Base-by-base conservation (phyloP, 2,797 vertebrate genomes). In the Luscinia megarhynchos region DNA sequence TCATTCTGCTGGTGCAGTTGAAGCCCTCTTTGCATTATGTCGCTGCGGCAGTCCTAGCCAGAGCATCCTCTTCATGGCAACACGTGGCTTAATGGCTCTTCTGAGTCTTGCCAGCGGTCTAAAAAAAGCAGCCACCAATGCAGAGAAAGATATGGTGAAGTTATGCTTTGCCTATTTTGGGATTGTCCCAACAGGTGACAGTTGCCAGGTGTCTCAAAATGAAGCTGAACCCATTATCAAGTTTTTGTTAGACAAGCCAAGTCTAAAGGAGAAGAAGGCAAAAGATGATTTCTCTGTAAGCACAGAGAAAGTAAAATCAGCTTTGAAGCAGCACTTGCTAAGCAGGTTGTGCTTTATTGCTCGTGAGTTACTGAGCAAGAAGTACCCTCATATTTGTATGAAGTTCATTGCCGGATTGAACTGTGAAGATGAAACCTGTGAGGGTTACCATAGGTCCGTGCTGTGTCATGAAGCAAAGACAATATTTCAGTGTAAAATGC, bases 101-200 rank as follows among this genome's bases (percentile, higher is more conserved):
- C 87, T 98, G 54, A 94, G 45, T 36, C 92, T 98, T 53, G 97
- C 97, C 55, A 97, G 74, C 11, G 90, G 94, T 32, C 96, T 98
- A 41, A 94, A 95, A 45, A 97, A 96, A 41, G 97, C 97, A 45
- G 94, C 91, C 72, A 98, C 94, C 88, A 98, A 98, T 4, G 98
- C 96, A 0, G 98, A 98, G 87, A 98, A 97, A 77, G 98, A 98
- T 69, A 98, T 98, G 97, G 98, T 98, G 57, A 98, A 98, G 59
- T 98, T 97, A 24, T 98, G 98, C 93, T 97, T 98, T 70, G 98
- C 98, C 51, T 98, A 98, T 94, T 98, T 98, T 94, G 98, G 98
- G n/a, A 95, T 98, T 87, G 95, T 95, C 22, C 97, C 95, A 63
- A 92, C 95, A 54, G 97, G 98, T 78, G 94, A 92, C 73, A 79